Evolutionary conservation across 2,797 vertebrate species (phyloP).

Genomic region (Todus mexicanus): DNA sequence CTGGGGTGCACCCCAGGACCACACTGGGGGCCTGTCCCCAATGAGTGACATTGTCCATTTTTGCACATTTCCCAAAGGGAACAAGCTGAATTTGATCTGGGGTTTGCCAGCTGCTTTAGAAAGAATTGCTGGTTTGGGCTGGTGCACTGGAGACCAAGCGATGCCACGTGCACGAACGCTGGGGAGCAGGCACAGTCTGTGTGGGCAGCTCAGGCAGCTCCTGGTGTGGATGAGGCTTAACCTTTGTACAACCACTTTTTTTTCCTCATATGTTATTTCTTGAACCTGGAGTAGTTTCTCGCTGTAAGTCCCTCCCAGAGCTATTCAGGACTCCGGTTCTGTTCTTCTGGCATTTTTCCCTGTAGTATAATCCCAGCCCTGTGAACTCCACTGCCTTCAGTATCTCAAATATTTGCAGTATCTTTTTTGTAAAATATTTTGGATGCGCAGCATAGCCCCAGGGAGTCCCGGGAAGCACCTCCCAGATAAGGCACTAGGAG

Average conservation of each 20-base stretch:
- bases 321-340: background rate
- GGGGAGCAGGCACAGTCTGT: background rate
- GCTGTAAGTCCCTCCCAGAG: background rate
- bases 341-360: background rate
- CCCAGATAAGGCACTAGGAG: conserved; percentile 1
- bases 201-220: background rate
- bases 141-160: fast-evolving
- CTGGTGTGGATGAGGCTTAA: background rate
- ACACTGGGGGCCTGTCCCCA: background rate
- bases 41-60: background rate
- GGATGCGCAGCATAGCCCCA: background rate
- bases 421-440: conserved; percentile 38
- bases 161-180: background rate
- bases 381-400: conserved; percentile 17
- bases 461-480: conserved; percentile 38
- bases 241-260: background rate
- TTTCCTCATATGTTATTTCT: background rate
- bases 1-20: background rate
- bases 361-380: background rate
- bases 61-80: background rate
- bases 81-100: background rate
- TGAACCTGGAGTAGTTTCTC: background rate
- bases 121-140: background rate
- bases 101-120: background rate
- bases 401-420: conserved; percentile 45